Conservation (phyloP, 2,797 vertebrate genomes). For the Pelobates cultripes region DNA sequence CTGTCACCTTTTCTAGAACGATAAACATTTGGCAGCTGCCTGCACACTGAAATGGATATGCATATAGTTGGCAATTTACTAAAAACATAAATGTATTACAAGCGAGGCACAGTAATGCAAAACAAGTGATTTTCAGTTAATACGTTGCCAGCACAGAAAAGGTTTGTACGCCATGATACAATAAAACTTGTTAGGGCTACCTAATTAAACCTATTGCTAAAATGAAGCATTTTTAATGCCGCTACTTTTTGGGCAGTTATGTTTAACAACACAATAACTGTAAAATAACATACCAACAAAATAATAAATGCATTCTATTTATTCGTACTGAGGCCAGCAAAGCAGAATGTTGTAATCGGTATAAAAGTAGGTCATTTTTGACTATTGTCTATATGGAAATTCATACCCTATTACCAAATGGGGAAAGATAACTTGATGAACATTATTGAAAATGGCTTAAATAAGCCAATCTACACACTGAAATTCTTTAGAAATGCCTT, state of each 20-base stretch:
- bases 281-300: conserved; percentile 1
- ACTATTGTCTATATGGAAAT: too few relatives aligned
- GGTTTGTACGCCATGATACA: not conserved
- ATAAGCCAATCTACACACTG: too few relatives aligned
- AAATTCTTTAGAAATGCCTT: too few relatives aligned
- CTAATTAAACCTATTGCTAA: conserved; percentile 45
- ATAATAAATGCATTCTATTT: not conserved
- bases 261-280: conserved; percentile 6
- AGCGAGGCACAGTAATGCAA: conserved; percentile 76
- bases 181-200: conserved; percentile 14
- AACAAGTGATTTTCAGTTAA: conserved; percentile 81
- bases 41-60: conserved; percentile 70
- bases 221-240: not conserved
- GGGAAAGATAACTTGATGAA: too few relatives aligned
- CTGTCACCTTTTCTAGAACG: conserved; percentile 77
- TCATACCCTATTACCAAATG: too few relatives aligned
- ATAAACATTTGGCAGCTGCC: conserved; percentile 83
- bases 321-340: not conserved
- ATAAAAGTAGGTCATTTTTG: too few relatives aligned
- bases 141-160: conserved; percentile 74
- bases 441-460: too few relatives aligned
- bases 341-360: too few relatives aligned
- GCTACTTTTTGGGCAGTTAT: conserved; percentile 31
- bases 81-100: conserved; percentile 77
- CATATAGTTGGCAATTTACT: conserved; percentile 78